Evolutionary conservation across 2,797 vertebrate genomes (phyloP).

Genomic region (Notoglanidium macrostoma): DNA sequence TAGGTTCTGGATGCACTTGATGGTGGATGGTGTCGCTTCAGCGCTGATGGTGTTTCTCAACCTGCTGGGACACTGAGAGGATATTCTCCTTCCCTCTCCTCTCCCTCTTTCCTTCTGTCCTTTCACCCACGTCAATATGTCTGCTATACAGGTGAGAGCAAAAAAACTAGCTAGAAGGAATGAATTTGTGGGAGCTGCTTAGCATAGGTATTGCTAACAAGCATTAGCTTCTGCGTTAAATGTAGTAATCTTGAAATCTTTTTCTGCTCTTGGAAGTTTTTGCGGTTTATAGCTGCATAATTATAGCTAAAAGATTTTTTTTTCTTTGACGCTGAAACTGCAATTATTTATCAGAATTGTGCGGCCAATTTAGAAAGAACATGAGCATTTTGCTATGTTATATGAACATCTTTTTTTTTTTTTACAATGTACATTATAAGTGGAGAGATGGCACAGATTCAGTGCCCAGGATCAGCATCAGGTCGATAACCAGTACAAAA

Average conservation of each 20-base stretch:
- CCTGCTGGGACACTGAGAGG: constrained; percentile 69
- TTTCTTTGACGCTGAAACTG: background rate
- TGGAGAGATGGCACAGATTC: background rate
- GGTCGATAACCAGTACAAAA: background rate
- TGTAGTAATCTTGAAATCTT: background rate
- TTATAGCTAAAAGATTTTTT: background rate
- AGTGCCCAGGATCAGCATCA: background rate
- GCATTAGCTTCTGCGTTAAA: background rate
- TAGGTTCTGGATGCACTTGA: constrained; percentile 38
- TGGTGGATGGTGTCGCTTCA: constrained; percentile 46
- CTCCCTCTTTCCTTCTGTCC: constrained; percentile 67
- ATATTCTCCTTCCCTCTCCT: constrained; percentile 57
- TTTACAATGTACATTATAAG: background rate
- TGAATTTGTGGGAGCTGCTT: background rate
- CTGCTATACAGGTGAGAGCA: constrained; percentile 36
- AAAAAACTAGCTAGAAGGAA: background rate
- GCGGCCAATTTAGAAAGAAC: background rate
- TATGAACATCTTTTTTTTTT: background rate
- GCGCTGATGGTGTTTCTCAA: constrained; percentile 74
- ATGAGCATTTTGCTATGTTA: background rate
- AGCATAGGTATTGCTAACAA: background rate
- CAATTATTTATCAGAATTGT: background rate
- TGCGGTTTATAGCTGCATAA: background rate
- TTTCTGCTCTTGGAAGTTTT: background rate
- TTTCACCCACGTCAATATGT: constrained; percentile 45